Evolutionary conservation across 2,113 vertebrate species (phyloP).

Genomic region (Percina caprodes): DNA sequence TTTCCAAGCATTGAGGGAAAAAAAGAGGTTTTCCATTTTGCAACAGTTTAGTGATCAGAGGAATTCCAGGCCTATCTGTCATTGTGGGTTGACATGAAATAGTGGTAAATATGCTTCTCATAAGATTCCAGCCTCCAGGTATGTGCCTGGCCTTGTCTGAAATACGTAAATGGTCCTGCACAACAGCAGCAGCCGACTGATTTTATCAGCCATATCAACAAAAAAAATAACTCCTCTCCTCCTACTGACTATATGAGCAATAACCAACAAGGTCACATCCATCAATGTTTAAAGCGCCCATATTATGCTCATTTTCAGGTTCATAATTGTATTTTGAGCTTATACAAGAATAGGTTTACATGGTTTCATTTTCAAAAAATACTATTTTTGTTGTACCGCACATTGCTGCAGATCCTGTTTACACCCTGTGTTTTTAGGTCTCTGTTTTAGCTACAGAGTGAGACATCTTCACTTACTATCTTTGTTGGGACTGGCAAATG

Average conservation of each 20-base stretch:
- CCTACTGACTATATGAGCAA: conserved; percentile 31
- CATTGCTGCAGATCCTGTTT: no score
- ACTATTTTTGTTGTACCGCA: no score
- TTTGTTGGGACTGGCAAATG: no score
- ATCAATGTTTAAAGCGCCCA: conserved; percentile 4
- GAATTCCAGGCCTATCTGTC: conserved; percentile 82
- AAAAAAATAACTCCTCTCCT: conserved; percentile 62
- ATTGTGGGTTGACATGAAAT: conserved; percentile 78
- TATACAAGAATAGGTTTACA: no score
- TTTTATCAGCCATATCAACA: conserved; percentile 76
- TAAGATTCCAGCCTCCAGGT: conserved; percentile 82
- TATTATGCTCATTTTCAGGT: no score
- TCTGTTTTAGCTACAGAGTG: no score
- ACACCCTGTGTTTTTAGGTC: no score
- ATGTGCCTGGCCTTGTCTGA: conserved; percentile 83
- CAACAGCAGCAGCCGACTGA: conserved; percentile 51
- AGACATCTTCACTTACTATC: no score
- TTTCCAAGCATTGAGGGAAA: conserved; percentile 21
- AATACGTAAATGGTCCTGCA: conserved; percentile 52
- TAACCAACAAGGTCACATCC: conserved; percentile 35
- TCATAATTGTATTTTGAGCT: no score
- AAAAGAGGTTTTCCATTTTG: conserved; percentile 54
- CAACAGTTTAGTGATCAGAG: conserved; percentile 79
- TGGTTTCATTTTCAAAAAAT: no score
- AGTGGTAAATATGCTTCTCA: conserved; percentile 82